Evolutionary conservation across 2,113 vertebrate species (phyloP).

Genomic region (Lamprotornis superbus): DNA sequence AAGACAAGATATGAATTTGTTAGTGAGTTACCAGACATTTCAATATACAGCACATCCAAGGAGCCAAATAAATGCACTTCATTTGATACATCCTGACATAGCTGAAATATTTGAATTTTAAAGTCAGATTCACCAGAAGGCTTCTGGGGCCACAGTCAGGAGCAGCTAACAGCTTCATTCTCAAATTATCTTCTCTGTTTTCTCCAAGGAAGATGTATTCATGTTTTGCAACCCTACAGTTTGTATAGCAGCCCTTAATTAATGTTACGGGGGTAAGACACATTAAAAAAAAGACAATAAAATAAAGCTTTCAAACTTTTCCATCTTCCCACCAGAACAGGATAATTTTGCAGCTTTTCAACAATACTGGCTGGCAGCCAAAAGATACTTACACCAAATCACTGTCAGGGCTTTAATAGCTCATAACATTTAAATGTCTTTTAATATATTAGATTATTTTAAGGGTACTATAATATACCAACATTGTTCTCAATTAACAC

Average conservation of each 20-base stretch:
- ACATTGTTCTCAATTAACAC: background rate
- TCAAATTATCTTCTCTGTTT: background rate
- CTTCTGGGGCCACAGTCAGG: background rate
- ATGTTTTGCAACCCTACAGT: background rate
- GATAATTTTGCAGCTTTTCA: background rate
- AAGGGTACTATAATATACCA: background rate
- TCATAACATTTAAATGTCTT: constrained; percentile 2
- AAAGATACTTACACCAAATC: background rate
- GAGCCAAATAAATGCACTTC: background rate
- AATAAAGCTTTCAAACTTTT: background rate
- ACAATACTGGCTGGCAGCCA: background rate
- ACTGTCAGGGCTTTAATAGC: background rate
- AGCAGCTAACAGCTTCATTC: background rate
- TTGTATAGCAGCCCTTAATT: background rate
- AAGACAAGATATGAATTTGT: constrained; percentile 26
- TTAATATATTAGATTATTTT: background rate
- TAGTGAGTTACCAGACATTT: background rate
- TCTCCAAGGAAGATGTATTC: background rate
- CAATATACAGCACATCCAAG: background rate
- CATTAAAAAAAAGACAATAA: background rate
- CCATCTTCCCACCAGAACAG: background rate
- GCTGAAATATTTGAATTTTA: background rate
- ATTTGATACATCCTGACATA: background rate
- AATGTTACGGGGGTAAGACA: background rate
- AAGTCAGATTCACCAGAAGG: constrained; percentile 16